A percentile compares a stretch with the other conserved stretches of the same genome.
These are phyloP conservation scores for Pavo muticus DNA, from an alignment of 2,113 vertebrate species.

Conservation along the genomic window DNA sequence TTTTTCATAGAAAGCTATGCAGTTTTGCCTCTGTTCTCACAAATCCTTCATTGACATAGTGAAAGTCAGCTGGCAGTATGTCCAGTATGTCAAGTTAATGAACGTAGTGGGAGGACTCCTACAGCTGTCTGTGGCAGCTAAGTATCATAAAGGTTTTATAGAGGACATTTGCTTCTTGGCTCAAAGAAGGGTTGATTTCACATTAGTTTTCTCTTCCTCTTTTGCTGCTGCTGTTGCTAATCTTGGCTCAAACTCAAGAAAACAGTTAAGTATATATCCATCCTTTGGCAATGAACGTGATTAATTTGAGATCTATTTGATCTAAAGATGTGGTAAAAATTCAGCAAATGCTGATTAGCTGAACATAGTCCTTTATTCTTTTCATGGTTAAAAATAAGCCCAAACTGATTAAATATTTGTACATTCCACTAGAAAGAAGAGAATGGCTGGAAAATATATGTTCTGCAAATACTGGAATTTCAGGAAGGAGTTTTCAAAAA, in stretches of 20 bases:
- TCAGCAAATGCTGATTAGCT: background rate
- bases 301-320: background rate
- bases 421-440: background rate
- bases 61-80: background rate
- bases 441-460: background rate
- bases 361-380: background rate
- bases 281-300: background rate
- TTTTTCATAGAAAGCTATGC: background rate
- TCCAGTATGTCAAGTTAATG: conserved; percentile 16
- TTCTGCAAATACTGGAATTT: background rate
- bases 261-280: fast-evolving
- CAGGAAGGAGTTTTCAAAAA: background rate
- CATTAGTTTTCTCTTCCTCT: background rate
- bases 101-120: background rate
- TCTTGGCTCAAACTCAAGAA: background rate
- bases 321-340: background rate
- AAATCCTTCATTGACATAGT: conserved; percentile 33
- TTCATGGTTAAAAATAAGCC: background rate
- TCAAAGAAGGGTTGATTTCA: background rate
- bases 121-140: conserved; percentile 27
- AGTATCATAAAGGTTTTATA: background rate
- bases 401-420: background rate
- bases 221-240: background rate
- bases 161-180: background rate
- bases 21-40: conserved; percentile 3